A percentile compares a stretch with the other conserved stretches of the same genome.
Conservation (phyloP, 2,797 vertebrate genomes). For the Crenuchus spilurus region DNA sequence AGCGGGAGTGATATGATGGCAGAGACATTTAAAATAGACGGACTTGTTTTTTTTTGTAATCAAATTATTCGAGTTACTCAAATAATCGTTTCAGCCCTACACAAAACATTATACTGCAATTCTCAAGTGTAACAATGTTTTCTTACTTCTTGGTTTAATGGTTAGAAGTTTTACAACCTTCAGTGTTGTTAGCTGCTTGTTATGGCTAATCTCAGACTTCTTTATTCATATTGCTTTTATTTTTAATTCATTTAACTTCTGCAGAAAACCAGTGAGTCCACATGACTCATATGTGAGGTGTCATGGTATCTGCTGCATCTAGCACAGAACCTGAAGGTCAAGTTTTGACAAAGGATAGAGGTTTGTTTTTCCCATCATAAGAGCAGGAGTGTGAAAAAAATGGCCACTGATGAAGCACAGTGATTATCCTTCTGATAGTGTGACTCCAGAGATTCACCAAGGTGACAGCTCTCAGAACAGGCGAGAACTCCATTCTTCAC, state of each 20-base stretch:
- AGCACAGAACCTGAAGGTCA: not conserved
- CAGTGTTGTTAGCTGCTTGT: not conserved
- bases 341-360: not conserved
- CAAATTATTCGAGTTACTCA: too few relatives aligned
- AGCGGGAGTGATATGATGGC: too few relatives aligned
- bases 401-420: not conserved
- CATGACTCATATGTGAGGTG: not conserved
- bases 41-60: too few relatives aligned
- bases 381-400: not conserved
- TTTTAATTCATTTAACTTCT: not conserved
- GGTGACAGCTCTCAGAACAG: constrained; percentile 32
- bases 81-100: too few relatives aligned
- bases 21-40: too few relatives aligned
- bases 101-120: too few relatives aligned
- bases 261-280: not conserved
- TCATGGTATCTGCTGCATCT: not conserved
- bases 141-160: too few relatives aligned
- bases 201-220: not conserved
- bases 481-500: constrained; percentile 7
- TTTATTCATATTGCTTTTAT: not conserved
- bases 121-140: too few relatives aligned
- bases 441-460: constrained; percentile 18
- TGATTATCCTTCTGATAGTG: constrained; percentile 31
- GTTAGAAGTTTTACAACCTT: too few relatives aligned
- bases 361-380: not conserved